Percentiles rank a stretch among this genome's conserved stretches.
Conservation (phyloP, 2,113 vertebrate species). For the Hyperopisus bebe region DNA sequence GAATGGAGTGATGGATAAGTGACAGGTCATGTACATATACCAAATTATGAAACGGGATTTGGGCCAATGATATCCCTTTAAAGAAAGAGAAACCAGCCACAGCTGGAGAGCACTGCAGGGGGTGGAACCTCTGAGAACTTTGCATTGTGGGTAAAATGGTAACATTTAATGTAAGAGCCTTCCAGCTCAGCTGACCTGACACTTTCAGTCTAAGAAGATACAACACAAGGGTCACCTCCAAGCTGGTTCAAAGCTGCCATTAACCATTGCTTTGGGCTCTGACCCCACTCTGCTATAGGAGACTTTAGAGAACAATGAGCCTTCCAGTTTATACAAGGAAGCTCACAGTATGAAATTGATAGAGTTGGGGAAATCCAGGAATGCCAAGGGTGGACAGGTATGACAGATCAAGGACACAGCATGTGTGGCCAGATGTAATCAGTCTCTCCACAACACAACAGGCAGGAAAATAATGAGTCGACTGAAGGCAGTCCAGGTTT, state of each 20-base stretch:
- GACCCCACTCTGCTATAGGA: background rate
- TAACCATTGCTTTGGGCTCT: background rate
- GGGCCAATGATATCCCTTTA: background rate
- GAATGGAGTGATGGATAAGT: background rate
- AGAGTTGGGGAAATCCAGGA: background rate
- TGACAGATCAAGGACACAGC: background rate
- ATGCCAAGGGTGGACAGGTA: background rate
- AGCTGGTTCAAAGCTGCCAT: background rate
- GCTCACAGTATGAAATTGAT: background rate
- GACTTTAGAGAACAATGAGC: background rate
- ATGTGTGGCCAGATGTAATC: slow-evolving; percentile 2
- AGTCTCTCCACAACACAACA: slow-evolving; percentile 7
- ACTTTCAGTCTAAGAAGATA: background rate
- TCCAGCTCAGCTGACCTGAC: background rate
- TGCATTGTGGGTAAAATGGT: background rate
- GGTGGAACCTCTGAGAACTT: background rate
- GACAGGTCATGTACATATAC: background rate
- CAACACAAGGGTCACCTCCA: background rate
- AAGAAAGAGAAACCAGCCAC: background rate
- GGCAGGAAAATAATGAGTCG: slow-evolving; percentile 11
- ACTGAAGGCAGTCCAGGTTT: background rate
- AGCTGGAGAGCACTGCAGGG: background rate
- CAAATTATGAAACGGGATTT: background rate
- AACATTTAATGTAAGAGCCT: background rate
- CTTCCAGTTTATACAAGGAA: background rate